These are phyloP conservation scores for Diachasma alloeum DNA, from an alignment of 1,140 invertebrate species.

Conservation along the genomic window DNA sequence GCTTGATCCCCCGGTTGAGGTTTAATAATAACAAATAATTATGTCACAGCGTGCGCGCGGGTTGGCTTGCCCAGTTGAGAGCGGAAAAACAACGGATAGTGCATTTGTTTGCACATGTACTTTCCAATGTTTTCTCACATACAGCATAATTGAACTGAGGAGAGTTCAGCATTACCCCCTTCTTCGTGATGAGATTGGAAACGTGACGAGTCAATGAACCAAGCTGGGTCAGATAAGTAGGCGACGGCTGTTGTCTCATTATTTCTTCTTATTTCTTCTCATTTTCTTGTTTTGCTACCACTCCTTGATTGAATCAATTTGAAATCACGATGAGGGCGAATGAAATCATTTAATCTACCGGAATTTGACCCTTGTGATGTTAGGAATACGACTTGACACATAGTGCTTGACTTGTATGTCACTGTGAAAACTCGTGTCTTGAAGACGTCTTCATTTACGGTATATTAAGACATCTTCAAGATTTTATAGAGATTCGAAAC, in stretches of 20 bases:
- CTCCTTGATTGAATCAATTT: not conserved
- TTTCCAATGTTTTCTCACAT: not conserved
- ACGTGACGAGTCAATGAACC: conserved; percentile 45
- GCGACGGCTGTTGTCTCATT: conserved; percentile 16
- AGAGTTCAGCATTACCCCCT: conserved; percentile 3
- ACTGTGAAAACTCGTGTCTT: too few species aligned
- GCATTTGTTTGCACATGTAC: not conserved
- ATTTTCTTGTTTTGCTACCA: not conserved
- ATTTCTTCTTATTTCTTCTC: not conserved
- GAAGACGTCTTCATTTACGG: too few species aligned
- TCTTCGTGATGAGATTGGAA: conserved; percentile 17
- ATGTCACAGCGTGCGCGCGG: conserved; percentile 32
- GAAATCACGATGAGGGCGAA: not conserved
- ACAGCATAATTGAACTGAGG: not conserved
- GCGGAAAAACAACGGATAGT: not conserved
- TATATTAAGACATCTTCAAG: too few species aligned
- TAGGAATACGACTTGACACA: too few species aligned
- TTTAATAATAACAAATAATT: conserved; percentile 44
- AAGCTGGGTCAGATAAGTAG: conserved; percentile 35
- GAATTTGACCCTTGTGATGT: too few species aligned
- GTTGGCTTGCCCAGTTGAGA: not conserved
- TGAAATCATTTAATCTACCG: too few species aligned
- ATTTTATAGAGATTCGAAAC: too few species aligned
- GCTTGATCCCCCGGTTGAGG: conserved; percentile 3
- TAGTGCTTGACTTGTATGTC: too few species aligned